Percentiles rank a stretch among this genome's conserved stretches.
Evolutionary conservation across 2,888 invertebrate genomes (phyloP).

Genomic region (Sphinx pinastri): DNA sequence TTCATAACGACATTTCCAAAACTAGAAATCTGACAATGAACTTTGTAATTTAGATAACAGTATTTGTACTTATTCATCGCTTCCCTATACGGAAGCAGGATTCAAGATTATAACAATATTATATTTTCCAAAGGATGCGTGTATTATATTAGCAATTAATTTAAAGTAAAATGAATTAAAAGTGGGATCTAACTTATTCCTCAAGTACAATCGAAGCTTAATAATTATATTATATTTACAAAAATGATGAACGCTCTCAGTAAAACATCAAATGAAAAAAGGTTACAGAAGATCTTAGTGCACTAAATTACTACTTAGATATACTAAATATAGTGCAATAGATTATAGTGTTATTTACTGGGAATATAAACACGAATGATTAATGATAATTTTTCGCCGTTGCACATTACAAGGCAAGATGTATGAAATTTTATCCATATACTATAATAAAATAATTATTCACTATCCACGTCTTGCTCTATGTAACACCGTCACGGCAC

Average conservation of each 20-base stretch:
- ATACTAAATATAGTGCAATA: constrained; percentile 17
- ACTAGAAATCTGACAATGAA: too few relatives aligned
- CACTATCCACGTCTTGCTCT: background rate
- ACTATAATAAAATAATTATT: background rate
- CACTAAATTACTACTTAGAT: constrained; percentile 14
- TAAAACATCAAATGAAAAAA: background rate
- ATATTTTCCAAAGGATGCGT: too few relatives aligned
- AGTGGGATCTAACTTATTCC: too few relatives aligned
- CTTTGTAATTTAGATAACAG: too few relatives aligned
- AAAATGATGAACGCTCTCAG: background rate
- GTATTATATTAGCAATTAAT: too few relatives aligned
- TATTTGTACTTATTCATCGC: too few relatives aligned
- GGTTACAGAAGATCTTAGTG: constrained; percentile 7
- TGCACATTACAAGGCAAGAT: constrained; percentile 24
- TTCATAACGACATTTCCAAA: too few relatives aligned
- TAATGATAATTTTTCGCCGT: constrained; percentile 26
- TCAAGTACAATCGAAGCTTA: background rate
- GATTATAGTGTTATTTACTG: constrained; percentile 19
- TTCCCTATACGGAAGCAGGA: too few relatives aligned
- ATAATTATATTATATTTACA: background rate
- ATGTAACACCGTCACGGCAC: background rate
- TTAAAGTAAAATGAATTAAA: too few relatives aligned
- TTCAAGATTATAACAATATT: too few relatives aligned
- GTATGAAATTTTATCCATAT: constrained; percentile 27
- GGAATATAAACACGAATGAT: constrained; percentile 25